Evolutionary conservation across 37 sponge, comb jelly and placozoan species (phyloP).

Genomic region (Lycopodina hypogea): DNA sequence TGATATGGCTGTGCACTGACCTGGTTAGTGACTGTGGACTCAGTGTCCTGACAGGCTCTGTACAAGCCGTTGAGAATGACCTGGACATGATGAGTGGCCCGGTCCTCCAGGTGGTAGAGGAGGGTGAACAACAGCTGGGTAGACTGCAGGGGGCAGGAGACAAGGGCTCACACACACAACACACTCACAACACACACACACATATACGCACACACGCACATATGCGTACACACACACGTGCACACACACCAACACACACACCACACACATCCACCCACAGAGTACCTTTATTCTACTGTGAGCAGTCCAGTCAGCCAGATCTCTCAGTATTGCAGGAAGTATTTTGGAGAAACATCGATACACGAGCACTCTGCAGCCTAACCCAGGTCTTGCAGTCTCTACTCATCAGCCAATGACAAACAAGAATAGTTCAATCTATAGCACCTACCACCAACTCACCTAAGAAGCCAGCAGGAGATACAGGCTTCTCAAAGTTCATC

Average conservation of each 20-base stretch:
- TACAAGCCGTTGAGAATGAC: conserved; percentile 80
- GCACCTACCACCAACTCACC: conserved; percentile 11
- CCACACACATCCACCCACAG: too few species aligned
- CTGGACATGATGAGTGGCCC: conserved; percentile 85
- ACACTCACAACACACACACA: not conserved
- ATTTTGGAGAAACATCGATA: conserved; percentile 84
- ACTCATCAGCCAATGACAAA: not conserved
- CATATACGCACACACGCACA: not conserved
- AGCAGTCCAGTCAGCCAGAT: conserved; percentile 85
- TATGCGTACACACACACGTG: not conserved
- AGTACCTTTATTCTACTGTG: conserved; percentile 80
- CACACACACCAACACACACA: not conserved
- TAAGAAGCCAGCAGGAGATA: conserved; percentile 4
- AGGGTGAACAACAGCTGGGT: conserved; percentile 65
- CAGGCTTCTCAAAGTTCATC: conserved; percentile 53
- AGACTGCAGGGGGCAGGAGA: conserved; percentile 52
- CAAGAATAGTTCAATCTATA: not conserved
- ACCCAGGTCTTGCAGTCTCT: conserved; percentile 70
- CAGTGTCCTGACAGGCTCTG: conserved; percentile 75
- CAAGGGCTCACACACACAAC: not conserved
- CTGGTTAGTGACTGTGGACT: conserved; percentile 54
- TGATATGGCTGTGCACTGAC: not conserved
- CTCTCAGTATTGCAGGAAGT: conserved; percentile 84
- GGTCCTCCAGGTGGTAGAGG: conserved; percentile 77
- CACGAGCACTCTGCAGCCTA: conserved; percentile 90